Conservation (phyloP, 2,888 invertebrate genomes). For the Sipunculus nudus region DNA sequence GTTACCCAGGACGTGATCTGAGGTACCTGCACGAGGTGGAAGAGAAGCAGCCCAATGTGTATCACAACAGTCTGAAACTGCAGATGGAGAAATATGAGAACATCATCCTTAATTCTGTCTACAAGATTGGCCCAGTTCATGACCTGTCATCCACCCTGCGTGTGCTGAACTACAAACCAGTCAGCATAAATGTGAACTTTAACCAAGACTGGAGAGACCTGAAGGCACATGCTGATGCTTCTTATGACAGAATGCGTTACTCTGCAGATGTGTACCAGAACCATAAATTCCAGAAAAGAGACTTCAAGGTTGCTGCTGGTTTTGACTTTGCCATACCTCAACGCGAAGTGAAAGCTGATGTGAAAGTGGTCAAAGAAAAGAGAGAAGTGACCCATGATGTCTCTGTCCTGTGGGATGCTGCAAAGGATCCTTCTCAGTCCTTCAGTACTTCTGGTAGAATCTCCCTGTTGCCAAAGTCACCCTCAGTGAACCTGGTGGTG, state of each 20-base stretch:
- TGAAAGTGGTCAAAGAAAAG: too few relatives aligned
- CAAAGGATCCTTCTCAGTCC: slow-evolving; percentile 10
- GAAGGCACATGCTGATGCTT: slow-evolving; percentile 17
- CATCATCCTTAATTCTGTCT: slow-evolving; percentile 15
- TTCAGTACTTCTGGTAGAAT: slow-evolving; percentile 15
- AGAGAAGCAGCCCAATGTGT: slow-evolving; percentile 17
- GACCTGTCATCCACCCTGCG: slow-evolving; percentile 30
- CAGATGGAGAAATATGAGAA: slow-evolving; percentile 18
- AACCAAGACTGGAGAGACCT: slow-evolving; percentile 34
- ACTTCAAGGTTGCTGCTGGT: slow-evolving; percentile 13
- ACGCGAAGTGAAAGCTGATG: too few relatives aligned
- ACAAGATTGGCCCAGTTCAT: slow-evolving; percentile 30
- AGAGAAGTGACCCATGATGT: not conserved
- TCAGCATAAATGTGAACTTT: slow-evolving; percentile 28
- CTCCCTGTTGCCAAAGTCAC: slow-evolving; percentile 14
- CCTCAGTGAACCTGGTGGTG: slow-evolving; percentile 18
- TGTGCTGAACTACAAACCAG: slow-evolving; percentile 18
- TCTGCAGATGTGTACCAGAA: slow-evolving; percentile 15
- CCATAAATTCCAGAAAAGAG: slow-evolving; percentile 4
- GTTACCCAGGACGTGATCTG: slow-evolving; percentile 31
- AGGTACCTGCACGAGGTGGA: slow-evolving; percentile 11
- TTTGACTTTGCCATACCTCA: slow-evolving; percentile 10
- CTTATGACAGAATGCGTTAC: slow-evolving; percentile 9
- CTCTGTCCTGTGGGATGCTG: slow-evolving; percentile 19
- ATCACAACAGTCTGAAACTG: slow-evolving; percentile 20